Evolutionary conservation across 2,113 vertebrate genomes (phyloP), one percentile per base, ranked within the genome.

Genomic region (Alligator mississippiensis): DNA sequence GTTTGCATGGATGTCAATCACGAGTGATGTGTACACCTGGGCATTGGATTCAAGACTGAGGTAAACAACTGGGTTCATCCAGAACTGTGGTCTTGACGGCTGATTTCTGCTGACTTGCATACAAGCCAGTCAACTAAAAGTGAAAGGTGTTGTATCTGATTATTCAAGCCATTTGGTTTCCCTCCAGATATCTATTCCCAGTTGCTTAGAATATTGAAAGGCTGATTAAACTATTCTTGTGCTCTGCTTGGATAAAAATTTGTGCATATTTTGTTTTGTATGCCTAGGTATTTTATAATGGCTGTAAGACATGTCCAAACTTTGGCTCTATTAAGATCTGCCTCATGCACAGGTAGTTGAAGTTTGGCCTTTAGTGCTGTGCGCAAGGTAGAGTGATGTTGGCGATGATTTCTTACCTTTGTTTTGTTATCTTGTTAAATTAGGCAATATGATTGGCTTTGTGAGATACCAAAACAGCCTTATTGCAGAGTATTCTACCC

Each of bases 301-400:
- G 28, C 55, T 0, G 0, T 30, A 3, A 63, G 75, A 16, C 47
- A 9, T 47, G 47, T 47, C 47, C 47, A 9, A 47, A 47, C 58
- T 82, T 2, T 1, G 0, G 60, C 59, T 78, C 77, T 59, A 58
- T 64, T 70, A 84, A 85, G 27, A 27, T 81, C 18, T 9, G 47
- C 47, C 5, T 24, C 0, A 0, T 11, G 18, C 63, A 2, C 1
- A 8, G 70, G 17, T 9, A 8, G 70, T 72, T 59, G 72, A 78
- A 21, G 24, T 76, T 84, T 82, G 27, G 34, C 84, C 15, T 87
- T 77, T 77, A 0, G 1, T 82, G 47, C 47, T 47, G 47, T 47
- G 47, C 47, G 3, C 47, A 47, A 47, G 47, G 47, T 47, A 47
- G 47, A 47, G 47, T 47, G 47, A 47, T 47, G 47, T 47, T 47